Base-by-base conservation (phyloP, 2,797 vertebrate genomes). In the Xenops minutus region DNA sequence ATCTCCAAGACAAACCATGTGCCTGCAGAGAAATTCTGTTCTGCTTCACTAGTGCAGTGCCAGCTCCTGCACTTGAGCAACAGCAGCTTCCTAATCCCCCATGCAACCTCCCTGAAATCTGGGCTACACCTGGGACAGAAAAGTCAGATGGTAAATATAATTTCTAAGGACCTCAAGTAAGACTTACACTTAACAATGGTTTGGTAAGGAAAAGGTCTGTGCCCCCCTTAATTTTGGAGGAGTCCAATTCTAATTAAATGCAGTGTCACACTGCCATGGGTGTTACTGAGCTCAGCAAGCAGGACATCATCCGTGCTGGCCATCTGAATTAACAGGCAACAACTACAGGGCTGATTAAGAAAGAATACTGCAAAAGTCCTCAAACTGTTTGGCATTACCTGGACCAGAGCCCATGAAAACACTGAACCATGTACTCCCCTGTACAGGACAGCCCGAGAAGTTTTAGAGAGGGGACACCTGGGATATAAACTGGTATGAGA, bases 261-360 rank as follows among this genome's bases (percentile, higher is more conserved):
- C 43, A 75, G 39, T 2, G 0, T 49, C 59, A 62, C 18, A 2
- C 14, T 43, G 36, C 18, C 59, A 54, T 0, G 4, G 5, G 16
- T 3, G 5, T 27, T 51, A 55, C 9, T 8, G 48, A 76, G 63
- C 30, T 75, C 78, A 61, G 74, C 9, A 13, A 61, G 37, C 51
- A 79, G 22, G 32, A 66, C 7, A 2, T 8, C 14, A 21, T 11
- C 32, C 43, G 43, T 37, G 4, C 30, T 4, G 19, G 72, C 16
- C 1, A 1, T 27, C 8, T 54, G 58, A 91, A 84, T 19, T n/a
- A 77, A 49, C 27, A 29, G 49, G 26, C 27, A 81, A 12, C 23
- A 12, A 6, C 32, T 37, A 39, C 1, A 66, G 29, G 54, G 59
- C 19, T 79, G 54, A 85, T 36, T 10, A 64, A 62, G n/a, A 74